Base-by-base conservation (phyloP, 2,797 vertebrate genomes). In the Poecilia velifera region DNA sequence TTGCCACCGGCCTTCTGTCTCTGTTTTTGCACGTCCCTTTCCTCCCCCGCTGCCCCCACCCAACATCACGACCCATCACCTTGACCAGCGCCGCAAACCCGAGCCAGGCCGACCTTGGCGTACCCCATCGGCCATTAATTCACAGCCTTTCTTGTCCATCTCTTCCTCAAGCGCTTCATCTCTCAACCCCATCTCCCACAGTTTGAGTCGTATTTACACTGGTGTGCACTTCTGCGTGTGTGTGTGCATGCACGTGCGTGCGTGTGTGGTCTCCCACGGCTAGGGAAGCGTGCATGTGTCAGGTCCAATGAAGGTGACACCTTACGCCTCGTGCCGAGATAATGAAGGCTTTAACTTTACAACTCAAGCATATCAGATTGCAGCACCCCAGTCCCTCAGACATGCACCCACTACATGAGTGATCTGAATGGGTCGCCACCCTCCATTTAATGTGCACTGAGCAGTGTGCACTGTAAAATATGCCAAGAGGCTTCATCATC, bases 291-390 rank as follows among this genome's bases (percentile, higher is more conserved):
- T 96, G 89, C 86, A 76, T 45, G 88, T 90, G 93, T 92, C 90
- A 83, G 96, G 97, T 93, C 97, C 97, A 92, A 97, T 97, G 96
- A 99, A 99, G 96, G 96, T 96, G 94, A 99, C 96, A 95, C 96
- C 96, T 96, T 96, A 94, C 85, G 96, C 96, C 90, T 95, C 97
- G 97, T 97, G 95, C 91, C 90, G 95, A 96, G 95, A 97, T 96
- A 97, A 97, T 92, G 92, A 96, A 96, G 94, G 92, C 83, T 96
- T 96, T 90, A 96, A 93, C 91, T 96, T 96, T 81, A 94, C 83
- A 92, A 96, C 79, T 90, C 95, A 94, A 95, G 91, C 92, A 95
- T 94, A 91, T 91, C 91, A 93, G 87, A 92, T 92, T 91, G 87
- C 93, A 86, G 87, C 94, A 25, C 82, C 85, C 82, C 90, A 89